phyloP scores from a whole-genome alignment of 2,113 vertebrate species.

The Chaetorhynchus papuensis region DNA sequence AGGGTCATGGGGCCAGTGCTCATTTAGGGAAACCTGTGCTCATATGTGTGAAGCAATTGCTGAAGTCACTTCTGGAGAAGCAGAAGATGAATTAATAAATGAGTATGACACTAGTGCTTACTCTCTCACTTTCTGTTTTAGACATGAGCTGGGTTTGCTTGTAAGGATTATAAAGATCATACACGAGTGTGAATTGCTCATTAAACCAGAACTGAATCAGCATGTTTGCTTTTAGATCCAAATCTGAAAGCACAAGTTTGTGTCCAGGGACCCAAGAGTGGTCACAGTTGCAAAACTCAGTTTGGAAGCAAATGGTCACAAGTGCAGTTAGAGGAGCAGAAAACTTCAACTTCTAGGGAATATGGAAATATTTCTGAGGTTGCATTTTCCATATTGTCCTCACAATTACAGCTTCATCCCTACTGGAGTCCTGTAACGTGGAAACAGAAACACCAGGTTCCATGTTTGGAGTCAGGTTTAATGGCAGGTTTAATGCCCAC shows the following conservation, averaged over 20 bases:
- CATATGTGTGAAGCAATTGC: background rate
- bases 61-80: background rate
- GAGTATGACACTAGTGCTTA: background rate
- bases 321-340: background rate
- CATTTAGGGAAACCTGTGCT: background rate
- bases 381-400: background rate
- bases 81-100: background rate
- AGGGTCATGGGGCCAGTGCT: slow-evolving; percentile 3
- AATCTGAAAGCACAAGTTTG: background rate
- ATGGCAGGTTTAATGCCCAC: background rate
- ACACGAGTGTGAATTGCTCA: background rate
- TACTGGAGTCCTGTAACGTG: background rate
- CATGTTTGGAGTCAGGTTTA: background rate
- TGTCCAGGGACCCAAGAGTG: background rate
- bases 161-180: background rate
- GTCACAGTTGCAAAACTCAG: background rate
- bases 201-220: background rate
- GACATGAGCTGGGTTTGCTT: background rate
- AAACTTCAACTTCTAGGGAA: background rate
- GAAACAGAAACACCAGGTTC: background rate
- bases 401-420: background rate
- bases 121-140: background rate
- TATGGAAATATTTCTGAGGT: background rate
- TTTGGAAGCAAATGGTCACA: background rate
- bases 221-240: background rate